Base-by-base conservation (phyloP, 2,113 vertebrate species). In the Callionymus lyra region DNA sequence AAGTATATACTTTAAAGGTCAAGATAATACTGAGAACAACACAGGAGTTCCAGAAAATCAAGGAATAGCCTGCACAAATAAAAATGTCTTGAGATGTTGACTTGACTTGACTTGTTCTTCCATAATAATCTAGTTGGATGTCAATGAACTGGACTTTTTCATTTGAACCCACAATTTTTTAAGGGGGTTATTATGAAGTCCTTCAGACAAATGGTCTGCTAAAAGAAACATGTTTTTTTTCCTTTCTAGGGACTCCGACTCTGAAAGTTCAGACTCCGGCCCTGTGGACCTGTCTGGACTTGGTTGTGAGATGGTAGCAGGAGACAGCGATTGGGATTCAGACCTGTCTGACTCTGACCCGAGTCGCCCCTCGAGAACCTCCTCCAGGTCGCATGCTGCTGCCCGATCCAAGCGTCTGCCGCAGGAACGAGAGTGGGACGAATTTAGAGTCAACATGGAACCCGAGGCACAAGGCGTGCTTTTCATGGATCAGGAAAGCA, bases 261-360 rank as follows among this genome's bases (percentile, higher is more conserved):
- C 85, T 0, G 85, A 87, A 49, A 84, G 81, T 56, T 85, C 82
- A n/a, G 84, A 75, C 19, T 87, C 85, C 11, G 79, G 81, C 10
- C 47, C 72, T 1, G 83, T 79, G 3, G 85, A 85, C 8, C 53
- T 81, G 37, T 82, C 80, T 2, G 39, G 78, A 9, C 51, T 76
- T 12, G 77, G 82, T 46, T 58, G 69, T 51, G 57, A 50, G 15
- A 84, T 82, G 1, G 65, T 82, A 12, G 76, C 75, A 1, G 84
- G 83, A 12, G 85, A 87, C 65, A 86, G 84, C 2, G 84, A 87
- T 63, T 86, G 84, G 84, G 85, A 87, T 50, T 86, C 85, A 1
- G 85, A 87, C 50, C 54, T 73, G 21, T 81, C 83, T 0, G 83
- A 85, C 47, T 82, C 78, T 0, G 82, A 83, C 48, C 72, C 67